phyloP scores from a whole-genome alignment of 2,113 vertebrate genomes.

The Pedionomus torquatus region DNA sequence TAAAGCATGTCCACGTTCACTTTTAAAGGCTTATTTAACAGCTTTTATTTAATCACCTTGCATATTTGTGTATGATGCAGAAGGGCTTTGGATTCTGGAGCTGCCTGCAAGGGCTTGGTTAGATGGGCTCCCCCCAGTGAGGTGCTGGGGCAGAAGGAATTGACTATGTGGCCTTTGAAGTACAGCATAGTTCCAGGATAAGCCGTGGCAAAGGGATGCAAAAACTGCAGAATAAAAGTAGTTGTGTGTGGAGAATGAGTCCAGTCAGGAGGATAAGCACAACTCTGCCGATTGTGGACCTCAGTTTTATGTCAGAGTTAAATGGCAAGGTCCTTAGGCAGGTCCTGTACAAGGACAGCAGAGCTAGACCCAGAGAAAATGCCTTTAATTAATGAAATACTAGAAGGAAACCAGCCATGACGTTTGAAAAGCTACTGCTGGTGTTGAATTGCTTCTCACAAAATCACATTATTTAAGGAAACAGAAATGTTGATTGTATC shows the following conservation, averaged over 20 bases:
- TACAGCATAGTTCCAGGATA: not conserved
- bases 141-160: not conserved
- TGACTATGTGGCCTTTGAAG: not conserved
- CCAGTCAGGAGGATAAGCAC: not conserved
- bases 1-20: not conserved
- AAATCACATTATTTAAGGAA: not conserved
- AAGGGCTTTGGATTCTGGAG: not conserved
- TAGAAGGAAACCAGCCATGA: not conserved
- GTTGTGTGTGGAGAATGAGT: not conserved
- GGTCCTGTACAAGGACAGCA: not conserved
- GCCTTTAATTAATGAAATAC: not conserved
- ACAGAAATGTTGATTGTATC: not conserved
- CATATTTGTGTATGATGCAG: not conserved
- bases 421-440: not conserved
- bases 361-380: not conserved
- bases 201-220: rapidly evolving
- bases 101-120: not conserved
- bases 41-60: not conserved
- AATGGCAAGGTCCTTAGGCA: not conserved
- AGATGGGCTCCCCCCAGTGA: not conserved
- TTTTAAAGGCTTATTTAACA: not conserved
- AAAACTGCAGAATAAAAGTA: not conserved
- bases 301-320: not conserved
- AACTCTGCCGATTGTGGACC: not conserved
- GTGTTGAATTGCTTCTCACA: not conserved